These are phyloP conservation scores for Eulithis prunata DNA, from an alignment of 2,888 invertebrate genomes.

Conservation along the genomic window DNA sequence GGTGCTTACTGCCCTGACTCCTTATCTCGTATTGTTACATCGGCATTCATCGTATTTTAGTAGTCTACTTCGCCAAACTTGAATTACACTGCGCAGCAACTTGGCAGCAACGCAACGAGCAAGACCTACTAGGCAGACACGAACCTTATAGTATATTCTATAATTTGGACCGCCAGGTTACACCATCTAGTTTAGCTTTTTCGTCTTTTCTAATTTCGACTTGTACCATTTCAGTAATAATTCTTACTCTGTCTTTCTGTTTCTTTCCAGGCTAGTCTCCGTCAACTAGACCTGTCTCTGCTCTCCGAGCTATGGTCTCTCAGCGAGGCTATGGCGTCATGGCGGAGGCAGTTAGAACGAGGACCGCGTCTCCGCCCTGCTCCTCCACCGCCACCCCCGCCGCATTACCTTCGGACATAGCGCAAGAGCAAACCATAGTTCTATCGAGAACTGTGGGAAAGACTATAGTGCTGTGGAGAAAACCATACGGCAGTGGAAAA, in stretches of 20 bases:
- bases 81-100: too few relatives aligned
- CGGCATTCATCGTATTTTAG: too few relatives aligned
- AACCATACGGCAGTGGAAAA: slow-evolving; percentile 1
- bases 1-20: too few relatives aligned
- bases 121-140: too few relatives aligned
- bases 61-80: too few relatives aligned
- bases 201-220: too few relatives aligned
- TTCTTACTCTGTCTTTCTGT: slow-evolving; percentile 26
- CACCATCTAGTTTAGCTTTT: too few relatives aligned
- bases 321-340: slow-evolving; percentile 96
- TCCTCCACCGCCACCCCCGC: slow-evolving; percentile 78
- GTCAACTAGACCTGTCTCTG: slow-evolving; percentile 94
- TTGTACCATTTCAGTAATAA: background rate
- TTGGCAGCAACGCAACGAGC: too few relatives aligned
- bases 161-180: too few relatives aligned
- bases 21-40: too few relatives aligned
- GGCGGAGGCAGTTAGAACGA: slow-evolving; percentile 84
- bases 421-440: slow-evolving; percentile 21
- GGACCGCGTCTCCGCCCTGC: slow-evolving; percentile 79
- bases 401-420: slow-evolving; percentile 76
- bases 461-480: slow-evolving; percentile 5
- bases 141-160: too few relatives aligned
- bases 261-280: slow-evolving; percentile 91
- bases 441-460: slow-evolving; percentile 4
- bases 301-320: slow-evolving; percentile 96